These are phyloP conservation scores for Megathymus violae DNA, from an alignment of 1,140 invertebrate species.

Conservation along the genomic window DNA sequence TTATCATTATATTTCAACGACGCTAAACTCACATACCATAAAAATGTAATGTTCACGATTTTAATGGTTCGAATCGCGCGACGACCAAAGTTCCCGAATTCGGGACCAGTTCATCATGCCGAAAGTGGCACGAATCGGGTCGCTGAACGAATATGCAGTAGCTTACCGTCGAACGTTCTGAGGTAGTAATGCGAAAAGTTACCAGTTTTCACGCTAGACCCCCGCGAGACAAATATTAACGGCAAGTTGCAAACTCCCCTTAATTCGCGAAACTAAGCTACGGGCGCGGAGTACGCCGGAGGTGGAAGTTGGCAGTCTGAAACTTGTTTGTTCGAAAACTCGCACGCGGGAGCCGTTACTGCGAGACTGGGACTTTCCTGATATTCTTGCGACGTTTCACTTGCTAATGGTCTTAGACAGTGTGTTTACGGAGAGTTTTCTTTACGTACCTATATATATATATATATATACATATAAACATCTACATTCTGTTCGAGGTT, in stretches of 20 bases:
- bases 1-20: too few species aligned
- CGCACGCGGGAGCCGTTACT: conserved; percentile 21
- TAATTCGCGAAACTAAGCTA: conserved; percentile 38
- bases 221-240: conserved; percentile 42
- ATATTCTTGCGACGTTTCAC: conserved; percentile 34
- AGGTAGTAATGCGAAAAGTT: conserved; percentile 40
- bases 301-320: conserved; percentile 28
- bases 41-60: background rate
- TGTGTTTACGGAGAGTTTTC: conserved; percentile 14
- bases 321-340: conserved; percentile 29
- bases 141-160: conserved; percentile 29
- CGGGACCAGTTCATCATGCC: conserved; percentile 1
- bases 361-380: conserved; percentile 19
- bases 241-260: conserved; percentile 38
- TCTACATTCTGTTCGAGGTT: too few species aligned
- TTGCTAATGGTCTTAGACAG: conserved; percentile 10
- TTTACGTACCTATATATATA: too few species aligned
- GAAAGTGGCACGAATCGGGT: conserved; percentile 10
- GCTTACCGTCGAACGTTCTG: conserved; percentile 32
- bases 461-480: too few species aligned
- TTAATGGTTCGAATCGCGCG: background rate
- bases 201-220: conserved; percentile 24
- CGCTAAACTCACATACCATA: background rate
- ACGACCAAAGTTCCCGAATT: background rate
- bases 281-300: conserved; percentile 30